Evolutionary conservation across 2,888 invertebrate species (phyloP).

Genomic region (Melieria crassipennis): DNA sequence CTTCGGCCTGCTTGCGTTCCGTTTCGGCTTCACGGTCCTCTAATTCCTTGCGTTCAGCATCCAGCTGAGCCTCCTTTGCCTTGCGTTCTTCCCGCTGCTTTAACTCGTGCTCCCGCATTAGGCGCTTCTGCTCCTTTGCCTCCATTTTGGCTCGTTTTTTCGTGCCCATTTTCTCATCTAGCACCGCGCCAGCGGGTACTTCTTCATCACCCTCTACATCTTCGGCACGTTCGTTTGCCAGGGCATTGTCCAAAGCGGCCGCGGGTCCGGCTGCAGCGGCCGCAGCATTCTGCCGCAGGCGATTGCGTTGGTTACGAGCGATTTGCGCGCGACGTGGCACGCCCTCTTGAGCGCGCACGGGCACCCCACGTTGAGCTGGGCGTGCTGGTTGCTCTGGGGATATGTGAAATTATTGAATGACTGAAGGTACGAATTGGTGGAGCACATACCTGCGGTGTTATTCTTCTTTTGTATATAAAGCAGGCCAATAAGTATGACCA

Average conservation of each 20-base stretch:
- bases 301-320: slow-evolving; percentile 74
- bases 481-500: slow-evolving; percentile 63
- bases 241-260: slow-evolving; percentile 67
- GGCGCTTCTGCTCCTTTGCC: slow-evolving; percentile 89
- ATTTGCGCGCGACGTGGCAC: slow-evolving; percentile 77
- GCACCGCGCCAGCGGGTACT: slow-evolving; percentile 53
- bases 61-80: slow-evolving; percentile 76
- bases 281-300: slow-evolving; percentile 65
- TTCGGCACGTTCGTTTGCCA: slow-evolving; percentile 66
- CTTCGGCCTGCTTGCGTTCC: slow-evolving; percentile 78
- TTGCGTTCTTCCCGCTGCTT: slow-evolving; percentile 82
- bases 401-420: neutral
- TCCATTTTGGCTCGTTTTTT: slow-evolving; percentile 95
- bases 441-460: slow-evolving; percentile 5
- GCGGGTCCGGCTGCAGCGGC: slow-evolving; percentile 65
- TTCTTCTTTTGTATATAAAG: slow-evolving; percentile 59
- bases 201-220: slow-evolving; percentile 67
- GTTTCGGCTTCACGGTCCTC: slow-evolving; percentile 79
- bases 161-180: slow-evolving; percentile 86
- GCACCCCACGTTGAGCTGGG: slow-evolving; percentile 50
- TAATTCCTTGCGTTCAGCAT: slow-evolving; percentile 79
- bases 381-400: slow-evolving; percentile 42
- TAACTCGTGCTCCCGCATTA: slow-evolving; percentile 82
- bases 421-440: neutral
- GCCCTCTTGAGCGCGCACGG: slow-evolving; percentile 67